Base-by-base conservation (phyloP, 2,888 invertebrate species). In the Drosophila barbarae region DNA sequence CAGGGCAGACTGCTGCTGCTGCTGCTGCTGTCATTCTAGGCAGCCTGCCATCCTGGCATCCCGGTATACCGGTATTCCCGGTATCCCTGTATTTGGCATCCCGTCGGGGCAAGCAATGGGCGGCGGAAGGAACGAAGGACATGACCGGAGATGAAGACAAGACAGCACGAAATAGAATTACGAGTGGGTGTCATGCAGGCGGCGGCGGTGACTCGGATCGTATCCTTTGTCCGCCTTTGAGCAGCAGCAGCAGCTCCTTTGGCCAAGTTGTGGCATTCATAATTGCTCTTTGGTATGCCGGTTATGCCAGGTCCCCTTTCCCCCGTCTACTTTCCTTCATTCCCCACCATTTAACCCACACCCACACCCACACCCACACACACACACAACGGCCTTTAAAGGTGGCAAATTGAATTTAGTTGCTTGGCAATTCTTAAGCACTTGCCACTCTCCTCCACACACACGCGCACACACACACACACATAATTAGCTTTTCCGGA, bases 241-340 rank as follows among this genome's bases (percentile, higher is more conserved):
- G 42, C 42, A 42, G n/a, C 42, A 42, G 9, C 39, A 39, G 21
- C 41, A 47, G 55, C n/a, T 50, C 65, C 36, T 26, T 26, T 41
- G 35, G 30, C 42, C 26, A 36, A 47, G 35, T 52, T 72, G 78
- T 55, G 73, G 66, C 47, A 71, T 76, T 76, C 82, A 78, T 81
- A 81, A 81, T 81, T 81, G 73, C 60, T 65, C 67, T 52, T 50
- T 67, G 78, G 76, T 49, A 67, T 76, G 61, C 65, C 51, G 41
- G 41, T 15, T 60, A 58, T 71, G 56, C 55, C 28, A 10, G 15
- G 18, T 34, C 10, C 8, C 47, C 6, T 23, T 28, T 18, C 26
- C 42, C 7, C 28, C 42, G 36, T 26, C 26, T 26, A 23, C 9
- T 23, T 9, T 15, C 42, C 46, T 18, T 51, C 42, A 23, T 64